Base-by-base conservation (phyloP, 1,140 invertebrate species). In the Orussus abietinus region DNA sequence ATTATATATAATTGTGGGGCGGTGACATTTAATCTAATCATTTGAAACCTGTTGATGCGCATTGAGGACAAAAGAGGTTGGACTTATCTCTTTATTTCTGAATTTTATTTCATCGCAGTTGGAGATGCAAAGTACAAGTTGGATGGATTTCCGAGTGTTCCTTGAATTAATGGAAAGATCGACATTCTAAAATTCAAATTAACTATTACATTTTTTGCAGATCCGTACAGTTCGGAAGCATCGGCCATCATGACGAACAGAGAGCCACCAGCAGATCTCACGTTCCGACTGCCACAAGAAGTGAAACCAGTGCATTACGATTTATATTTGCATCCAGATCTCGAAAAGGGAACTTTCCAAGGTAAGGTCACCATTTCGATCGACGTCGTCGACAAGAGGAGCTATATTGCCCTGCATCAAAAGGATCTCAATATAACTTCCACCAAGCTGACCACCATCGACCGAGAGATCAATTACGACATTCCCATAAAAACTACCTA, bases 281-380 rank as follows among this genome's bases (percentile, higher is more conserved):
- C 53, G 15, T 78, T 76, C 50, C 75, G 86, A 18, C 71, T 96
- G 28, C 81, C 88, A 0, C 62, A 64, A 5, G 71, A 80, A 38
- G 75, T 90, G 1, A 67, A 73, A 9, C 90, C 92, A 0, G 43
- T 77, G 1, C 80, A 84, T 50, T 95, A 96, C 60, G 80, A 86
- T 38, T 60, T 96, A 1, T 76, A 75, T 5, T 66, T 94, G 19
- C 72, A 82, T 45, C 90, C 91, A 0, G 77, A 91, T 62, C 64
- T 94, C 20, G 65, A 75, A 14, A 72, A 70, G 6, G 85, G 83
- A 6, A 79, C 73, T 9, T 92, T 89, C 59, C 60, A 69, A 38
- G 90, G 91, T 1, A 74, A 68, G 19, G 86, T 91, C 0, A 78
- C 75, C 34, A 90, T 92, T n/a, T 66, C 76, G 10, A 59, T 93